phyloP scores from a whole-genome alignment of 1,140 invertebrate species.

The Ephestia elutella region DNA sequence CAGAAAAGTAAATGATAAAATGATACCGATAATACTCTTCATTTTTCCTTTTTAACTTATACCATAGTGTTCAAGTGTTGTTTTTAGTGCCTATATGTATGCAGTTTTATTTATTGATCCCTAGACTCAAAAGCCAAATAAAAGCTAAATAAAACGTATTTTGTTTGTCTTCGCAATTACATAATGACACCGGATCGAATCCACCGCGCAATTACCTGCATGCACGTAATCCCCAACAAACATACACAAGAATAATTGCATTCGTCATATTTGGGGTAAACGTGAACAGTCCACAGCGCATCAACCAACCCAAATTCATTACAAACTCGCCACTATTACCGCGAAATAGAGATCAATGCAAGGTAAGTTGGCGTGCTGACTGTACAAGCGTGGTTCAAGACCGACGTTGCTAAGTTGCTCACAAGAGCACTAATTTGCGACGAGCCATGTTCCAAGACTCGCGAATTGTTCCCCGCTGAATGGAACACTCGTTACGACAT shows the following conservation, averaged over 20 bases:
- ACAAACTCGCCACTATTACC: too few relatives aligned
- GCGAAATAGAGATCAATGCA: too few relatives aligned
- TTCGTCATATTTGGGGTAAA: slow-evolving; percentile 13
- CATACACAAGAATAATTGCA: slow-evolving; percentile 16
- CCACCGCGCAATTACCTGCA: not conserved
- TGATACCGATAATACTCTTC: too few relatives aligned
- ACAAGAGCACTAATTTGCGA: slow-evolving; percentile 19
- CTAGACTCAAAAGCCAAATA: too few relatives aligned
- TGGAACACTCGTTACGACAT: slow-evolving; percentile 5
- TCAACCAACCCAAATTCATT: too few relatives aligned
- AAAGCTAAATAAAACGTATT: too few relatives aligned
- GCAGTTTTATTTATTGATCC: too few relatives aligned
- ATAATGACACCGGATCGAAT: not conserved
- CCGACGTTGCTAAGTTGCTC: slow-evolving; percentile 14
- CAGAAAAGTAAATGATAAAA: too few relatives aligned
- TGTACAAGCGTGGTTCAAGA: slow-evolving; percentile 6
- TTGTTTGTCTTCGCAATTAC: not conserved
- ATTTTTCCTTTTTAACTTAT: too few relatives aligned
- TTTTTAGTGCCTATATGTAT: too few relatives aligned
- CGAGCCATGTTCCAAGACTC: slow-evolving; percentile 5
- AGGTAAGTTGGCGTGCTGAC: too few relatives aligned
- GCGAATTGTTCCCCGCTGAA: slow-evolving; percentile 5
- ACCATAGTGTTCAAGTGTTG: too few relatives aligned
- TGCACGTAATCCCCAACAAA: not conserved
- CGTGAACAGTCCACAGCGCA: not conserved